Percentiles rank a stretch among this genome's conserved stretches.
Evolutionary conservation across 2,888 invertebrate species (phyloP).

Genomic region (Automeris io): DNA sequence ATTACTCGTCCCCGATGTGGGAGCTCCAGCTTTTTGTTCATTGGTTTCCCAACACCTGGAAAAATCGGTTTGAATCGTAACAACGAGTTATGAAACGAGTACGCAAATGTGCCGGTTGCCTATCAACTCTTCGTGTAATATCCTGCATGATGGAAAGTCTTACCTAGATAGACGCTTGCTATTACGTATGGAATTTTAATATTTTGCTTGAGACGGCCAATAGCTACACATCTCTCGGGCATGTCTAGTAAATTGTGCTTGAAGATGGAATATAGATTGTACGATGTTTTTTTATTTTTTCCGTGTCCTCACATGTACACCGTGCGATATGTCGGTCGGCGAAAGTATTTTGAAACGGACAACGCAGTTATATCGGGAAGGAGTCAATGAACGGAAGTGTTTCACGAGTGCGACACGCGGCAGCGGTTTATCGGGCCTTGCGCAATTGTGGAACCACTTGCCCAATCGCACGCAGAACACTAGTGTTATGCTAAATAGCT

Average conservation of each 20-base stretch:
- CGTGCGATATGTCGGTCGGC: slow-evolving; percentile 44
- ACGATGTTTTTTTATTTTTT: slow-evolving; percentile 15
- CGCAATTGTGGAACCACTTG: slow-evolving; percentile 59
- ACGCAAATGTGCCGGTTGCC: slow-evolving; percentile 56
- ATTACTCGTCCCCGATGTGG: slow-evolving; percentile 63
- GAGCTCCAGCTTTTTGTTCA: slow-evolving; percentile 62
- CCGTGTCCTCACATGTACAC: slow-evolving; percentile 51
- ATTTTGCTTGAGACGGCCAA: slow-evolving; percentile 15
- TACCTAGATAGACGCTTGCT: slow-evolving; percentile 3
- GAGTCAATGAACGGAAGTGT: slow-evolving; percentile 77
- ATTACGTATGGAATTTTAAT: slow-evolving; percentile 35
- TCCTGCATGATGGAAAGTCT: slow-evolving; percentile 49
- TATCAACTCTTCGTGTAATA: slow-evolving; percentile 48
- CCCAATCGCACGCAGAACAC: slow-evolving; percentile 49
- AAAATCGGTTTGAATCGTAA: slow-evolving; percentile 66
- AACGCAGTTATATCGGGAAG: slow-evolving; percentile 67
- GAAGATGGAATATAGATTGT: slow-evolving; percentile 37
- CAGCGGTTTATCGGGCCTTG: slow-evolving; percentile 64
- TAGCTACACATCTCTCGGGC: slow-evolving; percentile 7
- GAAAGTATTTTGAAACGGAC: slow-evolving; percentile 62
- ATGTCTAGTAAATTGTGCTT: slow-evolving; percentile 18
- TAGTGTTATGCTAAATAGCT: slow-evolving; percentile 33
- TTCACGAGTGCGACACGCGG: slow-evolving; percentile 71
- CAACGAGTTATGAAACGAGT: slow-evolving; percentile 66
- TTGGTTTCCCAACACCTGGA: slow-evolving; percentile 63